Conservation (phyloP, 2,113 vertebrate species). For the Serilophus lunatus region DNA sequence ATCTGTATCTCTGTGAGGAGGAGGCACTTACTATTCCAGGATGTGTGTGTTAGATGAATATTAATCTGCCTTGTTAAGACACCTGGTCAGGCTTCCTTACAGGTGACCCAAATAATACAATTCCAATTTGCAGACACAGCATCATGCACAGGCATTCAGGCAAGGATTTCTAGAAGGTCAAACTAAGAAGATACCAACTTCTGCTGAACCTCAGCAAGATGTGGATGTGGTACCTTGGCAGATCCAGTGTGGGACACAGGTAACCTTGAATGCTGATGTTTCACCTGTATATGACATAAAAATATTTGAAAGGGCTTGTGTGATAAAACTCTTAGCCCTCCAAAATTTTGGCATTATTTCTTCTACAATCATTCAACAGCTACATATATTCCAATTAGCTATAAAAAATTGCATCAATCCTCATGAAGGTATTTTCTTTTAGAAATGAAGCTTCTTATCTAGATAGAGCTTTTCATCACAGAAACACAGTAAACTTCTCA, state of each 20-base stretch:
- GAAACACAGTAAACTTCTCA: background rate
- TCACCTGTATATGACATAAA: background rate
- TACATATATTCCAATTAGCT: background rate
- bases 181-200: background rate
- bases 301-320: background rate
- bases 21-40: conserved; percentile 13
- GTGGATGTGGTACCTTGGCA: background rate
- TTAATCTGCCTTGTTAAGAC: conserved; percentile 39
- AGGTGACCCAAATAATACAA: background rate
- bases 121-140: background rate
- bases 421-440: background rate
- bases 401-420: background rate
- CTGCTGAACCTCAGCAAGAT: background rate
- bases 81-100: background rate
- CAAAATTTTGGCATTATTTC: background rate
- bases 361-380: background rate
- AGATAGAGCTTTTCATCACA: conserved; percentile 9
- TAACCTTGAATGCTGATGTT: background rate
- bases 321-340: background rate
- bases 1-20: conserved; percentile 5
- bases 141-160: background rate
- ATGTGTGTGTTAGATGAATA: conserved; percentile 11
- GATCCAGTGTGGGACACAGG: background rate
- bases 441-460: background rate
- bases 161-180: conserved; percentile 20